Evolutionary conservation across 2,797 vertebrate species (phyloP).

Genomic region (Intellagama lesueurii): DNA sequence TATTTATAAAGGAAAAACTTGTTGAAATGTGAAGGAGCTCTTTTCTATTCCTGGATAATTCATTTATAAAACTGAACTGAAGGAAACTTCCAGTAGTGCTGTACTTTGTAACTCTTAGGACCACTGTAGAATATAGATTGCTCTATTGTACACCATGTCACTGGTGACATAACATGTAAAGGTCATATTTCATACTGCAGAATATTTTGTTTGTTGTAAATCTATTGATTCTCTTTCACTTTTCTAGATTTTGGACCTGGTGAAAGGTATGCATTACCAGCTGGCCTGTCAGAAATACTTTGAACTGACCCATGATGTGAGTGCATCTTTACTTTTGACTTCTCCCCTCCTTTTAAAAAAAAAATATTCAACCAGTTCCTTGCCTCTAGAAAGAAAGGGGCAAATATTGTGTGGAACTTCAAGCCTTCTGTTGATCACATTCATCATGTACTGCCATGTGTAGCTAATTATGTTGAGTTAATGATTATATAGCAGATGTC

Average conservation of each 20-base stretch:
- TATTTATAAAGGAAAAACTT: conserved; percentile 56
- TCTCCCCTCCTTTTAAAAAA: background rate
- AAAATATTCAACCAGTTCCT: conserved; percentile 33
- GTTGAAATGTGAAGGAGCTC: conserved; percentile 46
- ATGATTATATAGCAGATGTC: conserved; percentile 61
- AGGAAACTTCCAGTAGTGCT: conserved; percentile 30
- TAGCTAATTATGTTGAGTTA: conserved; percentile 74
- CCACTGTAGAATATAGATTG: conserved; percentile 13
- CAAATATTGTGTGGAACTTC: conserved; percentile 52
- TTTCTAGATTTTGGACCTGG: conserved; percentile 92
- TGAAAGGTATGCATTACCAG: conserved; percentile 98
- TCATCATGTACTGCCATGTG: conserved; percentile 72
- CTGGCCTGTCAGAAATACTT: conserved; percentile 99
- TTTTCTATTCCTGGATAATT: conserved; percentile 48
- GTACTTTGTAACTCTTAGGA: background rate
- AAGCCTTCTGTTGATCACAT: conserved; percentile 64
- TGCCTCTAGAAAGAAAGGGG: conserved; percentile 52
- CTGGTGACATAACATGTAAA: conserved; percentile 13
- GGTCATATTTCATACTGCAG: background rate
- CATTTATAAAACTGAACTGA: conserved; percentile 29
- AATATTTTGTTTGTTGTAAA: conserved; percentile 10
- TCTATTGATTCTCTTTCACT: conserved; percentile 1
- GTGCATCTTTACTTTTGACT: conserved; percentile 73
- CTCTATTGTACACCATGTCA: conserved; percentile 15
- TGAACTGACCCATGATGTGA: conserved; percentile 95